A percentile compares a stretch with the other conserved stretches of the same genome.
These are phyloP conservation scores for Calliphora vomitoria DNA, from an alignment of 2,888 invertebrate genomes.

Conservation along the genomic window DNA sequence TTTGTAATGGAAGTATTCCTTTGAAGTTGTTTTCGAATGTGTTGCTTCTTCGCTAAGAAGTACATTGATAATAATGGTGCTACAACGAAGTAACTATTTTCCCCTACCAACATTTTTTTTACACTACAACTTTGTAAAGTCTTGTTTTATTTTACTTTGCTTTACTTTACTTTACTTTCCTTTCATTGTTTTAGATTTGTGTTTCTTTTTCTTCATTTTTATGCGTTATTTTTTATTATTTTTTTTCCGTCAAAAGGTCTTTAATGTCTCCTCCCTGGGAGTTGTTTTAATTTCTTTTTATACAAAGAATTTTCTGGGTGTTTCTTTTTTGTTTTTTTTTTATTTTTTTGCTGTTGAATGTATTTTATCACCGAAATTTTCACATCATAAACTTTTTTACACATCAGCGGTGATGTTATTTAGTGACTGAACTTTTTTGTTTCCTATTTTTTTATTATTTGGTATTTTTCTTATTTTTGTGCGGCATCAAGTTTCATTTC, in stretches of 20 bases:
- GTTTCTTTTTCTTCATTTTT: constrained; percentile 27
- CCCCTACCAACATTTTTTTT: constrained; percentile 17
- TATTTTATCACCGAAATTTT: constrained; percentile 74
- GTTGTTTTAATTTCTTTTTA: constrained; percentile 65
- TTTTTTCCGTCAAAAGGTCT: constrained; percentile 53
- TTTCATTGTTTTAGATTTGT: constrained; percentile 48
- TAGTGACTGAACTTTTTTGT: constrained; percentile 69
- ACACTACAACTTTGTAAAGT: constrained; percentile 16
- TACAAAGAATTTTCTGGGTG: constrained; percentile 34
- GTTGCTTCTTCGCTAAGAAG: not conserved
- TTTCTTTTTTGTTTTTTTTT: constrained; percentile 8
- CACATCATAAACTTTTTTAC: constrained; percentile 74
- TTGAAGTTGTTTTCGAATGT: not conserved
- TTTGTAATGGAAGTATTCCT: not conserved
- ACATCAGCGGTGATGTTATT: constrained; percentile 74
- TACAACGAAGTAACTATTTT: not conserved
- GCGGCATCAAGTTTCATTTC: constrained; percentile 42
- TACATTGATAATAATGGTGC: not conserved
- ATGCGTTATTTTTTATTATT: constrained; percentile 25
- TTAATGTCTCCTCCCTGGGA: constrained; percentile 49
- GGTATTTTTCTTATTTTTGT: constrained; percentile 30
- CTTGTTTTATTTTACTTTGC: not conserved
- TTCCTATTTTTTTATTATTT: constrained; percentile 26
- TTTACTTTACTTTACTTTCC: not conserved
- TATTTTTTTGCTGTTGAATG: constrained; percentile 40